Conservation (phyloP, 2,113 vertebrate genomes). For the Grus americana region DNA sequence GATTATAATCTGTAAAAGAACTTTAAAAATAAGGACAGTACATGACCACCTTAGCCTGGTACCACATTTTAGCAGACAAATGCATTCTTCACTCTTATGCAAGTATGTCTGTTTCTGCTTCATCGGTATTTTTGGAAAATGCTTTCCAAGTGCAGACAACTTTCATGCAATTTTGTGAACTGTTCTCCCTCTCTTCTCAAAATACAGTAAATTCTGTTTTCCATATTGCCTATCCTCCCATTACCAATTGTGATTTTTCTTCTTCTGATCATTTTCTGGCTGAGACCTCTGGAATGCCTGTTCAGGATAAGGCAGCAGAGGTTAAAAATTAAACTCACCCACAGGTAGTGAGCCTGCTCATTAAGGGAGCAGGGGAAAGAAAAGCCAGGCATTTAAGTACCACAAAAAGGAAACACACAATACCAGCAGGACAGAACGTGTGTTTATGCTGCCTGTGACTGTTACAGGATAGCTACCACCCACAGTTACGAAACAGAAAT, state of each 20-base stretch:
- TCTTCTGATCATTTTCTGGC: not conserved
- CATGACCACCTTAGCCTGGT: not conserved
- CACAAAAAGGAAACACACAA: not conserved
- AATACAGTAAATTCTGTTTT: not conserved
- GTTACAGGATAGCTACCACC: not conserved
- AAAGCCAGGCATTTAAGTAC: not conserved
- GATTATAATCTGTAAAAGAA: not conserved
- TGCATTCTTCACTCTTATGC: not conserved
- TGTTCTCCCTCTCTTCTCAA: not conserved
- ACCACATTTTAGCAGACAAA: not conserved
- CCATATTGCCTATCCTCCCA: not conserved
- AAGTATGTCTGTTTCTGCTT: not conserved
- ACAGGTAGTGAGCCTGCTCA: not conserved
- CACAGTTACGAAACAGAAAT: not conserved
- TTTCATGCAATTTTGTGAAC: not conserved
- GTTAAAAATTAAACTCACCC: not conserved
- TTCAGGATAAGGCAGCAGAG: not conserved
- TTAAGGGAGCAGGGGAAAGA: not conserved
- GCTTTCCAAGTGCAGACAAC: not conserved
- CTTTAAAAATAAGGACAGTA: not conserved
- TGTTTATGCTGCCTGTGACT: not conserved
- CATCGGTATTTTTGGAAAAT: not conserved
- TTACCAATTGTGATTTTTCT: not conserved
- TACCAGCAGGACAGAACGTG: not conserved
- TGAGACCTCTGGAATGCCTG: not conserved